A percentile compares a stretch with the other conserved stretches of the same genome.
These are phyloP conservation scores for Liopterus haemorrhoidalis DNA, from an alignment of 2,888 invertebrate genomes.

Conservation along the genomic window DNA sequence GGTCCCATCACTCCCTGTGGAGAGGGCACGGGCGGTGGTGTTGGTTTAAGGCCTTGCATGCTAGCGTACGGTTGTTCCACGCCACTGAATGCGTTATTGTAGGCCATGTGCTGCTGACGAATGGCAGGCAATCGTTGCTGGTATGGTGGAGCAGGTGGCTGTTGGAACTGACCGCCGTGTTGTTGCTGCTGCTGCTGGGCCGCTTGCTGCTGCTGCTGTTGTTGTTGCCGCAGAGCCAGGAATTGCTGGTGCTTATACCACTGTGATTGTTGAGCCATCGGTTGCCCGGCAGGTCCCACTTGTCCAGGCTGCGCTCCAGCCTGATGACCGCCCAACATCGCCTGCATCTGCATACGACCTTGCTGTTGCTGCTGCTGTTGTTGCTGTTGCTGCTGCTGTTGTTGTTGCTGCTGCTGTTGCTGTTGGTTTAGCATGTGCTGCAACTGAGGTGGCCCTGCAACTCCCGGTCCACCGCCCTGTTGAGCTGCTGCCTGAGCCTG, in stretches of 20 bases:
- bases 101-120: conserved; percentile 43
- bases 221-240: conserved; percentile 43
- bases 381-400: conserved; percentile 47
- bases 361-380: conserved; percentile 51
- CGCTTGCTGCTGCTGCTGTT: conserved; percentile 52
- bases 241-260: conserved; percentile 40
- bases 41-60: conserved; percentile 55
- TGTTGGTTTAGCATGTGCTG: conserved; percentile 48
- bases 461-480: conserved; percentile 36
- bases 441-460: conserved; percentile 48
- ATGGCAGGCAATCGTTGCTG: conserved; percentile 51
- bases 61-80: conserved; percentile 44
- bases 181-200: conserved; percentile 55
- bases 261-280: conserved; percentile 43
- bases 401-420: conserved; percentile 47
- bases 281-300: conserved; percentile 37
- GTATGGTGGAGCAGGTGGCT: conserved; percentile 55
- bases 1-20: conserved; percentile 69
- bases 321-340: conserved; percentile 38
- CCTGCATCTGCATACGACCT: conserved; percentile 44
- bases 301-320: conserved; percentile 37
- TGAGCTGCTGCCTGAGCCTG: conserved; percentile 38
- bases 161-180: conserved; percentile 53
- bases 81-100: conserved; percentile 42
- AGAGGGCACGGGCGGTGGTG: conserved; percentile 66